Evolutionary conservation across 2,797 vertebrate genomes (phyloP).

Genomic region (Onychomys arenicola): DNA sequence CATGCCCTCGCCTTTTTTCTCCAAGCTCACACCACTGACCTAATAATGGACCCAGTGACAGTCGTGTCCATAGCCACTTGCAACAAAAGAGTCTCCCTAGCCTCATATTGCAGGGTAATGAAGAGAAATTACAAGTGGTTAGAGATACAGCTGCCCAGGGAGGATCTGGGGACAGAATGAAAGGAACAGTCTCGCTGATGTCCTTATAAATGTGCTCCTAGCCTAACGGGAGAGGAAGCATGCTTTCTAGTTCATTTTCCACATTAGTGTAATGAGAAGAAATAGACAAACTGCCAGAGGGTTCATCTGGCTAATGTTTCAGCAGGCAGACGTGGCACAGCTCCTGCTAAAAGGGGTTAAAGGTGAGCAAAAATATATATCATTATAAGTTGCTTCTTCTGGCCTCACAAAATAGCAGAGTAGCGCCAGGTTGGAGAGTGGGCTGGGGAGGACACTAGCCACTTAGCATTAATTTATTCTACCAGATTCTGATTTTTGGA

Average conservation of each 20-base stretch:
- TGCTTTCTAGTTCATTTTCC: conserved; percentile 82
- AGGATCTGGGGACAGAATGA: conserved; percentile 63
- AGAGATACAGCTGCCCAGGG: conserved; percentile 62
- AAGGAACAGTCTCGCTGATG: conserved; percentile 76
- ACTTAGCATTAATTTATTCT: conserved; percentile 64
- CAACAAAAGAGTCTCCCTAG: conserved; percentile 76
- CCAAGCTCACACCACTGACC: conserved; percentile 74
- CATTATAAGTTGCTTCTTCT: conserved; percentile 71
- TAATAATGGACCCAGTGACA: conserved; percentile 73
- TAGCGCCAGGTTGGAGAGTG: conserved; percentile 8
- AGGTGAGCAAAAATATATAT: conserved; percentile 78
- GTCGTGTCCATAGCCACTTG: conserved; percentile 71
- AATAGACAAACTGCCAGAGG: conserved; percentile 79
- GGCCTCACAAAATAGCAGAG: conserved; percentile 65
- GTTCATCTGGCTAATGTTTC: conserved; percentile 82
- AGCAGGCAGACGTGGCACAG: conserved; percentile 64
- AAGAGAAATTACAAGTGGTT: conserved; percentile 77
- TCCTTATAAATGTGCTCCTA: conserved; percentile 75
- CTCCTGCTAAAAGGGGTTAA: conserved; percentile 79
- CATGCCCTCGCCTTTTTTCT: conserved; percentile 71
- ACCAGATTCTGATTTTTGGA: conserved; percentile 15
- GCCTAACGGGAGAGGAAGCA: conserved; percentile 70
- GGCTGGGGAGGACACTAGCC: conserved; percentile 47
- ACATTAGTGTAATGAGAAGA: conserved; percentile 81
- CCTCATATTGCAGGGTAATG: conserved; percentile 71